These are phyloP conservation scores for Petromus typicus DNA, from an alignment of 2,113 vertebrate species.

Conservation along the genomic window DNA sequence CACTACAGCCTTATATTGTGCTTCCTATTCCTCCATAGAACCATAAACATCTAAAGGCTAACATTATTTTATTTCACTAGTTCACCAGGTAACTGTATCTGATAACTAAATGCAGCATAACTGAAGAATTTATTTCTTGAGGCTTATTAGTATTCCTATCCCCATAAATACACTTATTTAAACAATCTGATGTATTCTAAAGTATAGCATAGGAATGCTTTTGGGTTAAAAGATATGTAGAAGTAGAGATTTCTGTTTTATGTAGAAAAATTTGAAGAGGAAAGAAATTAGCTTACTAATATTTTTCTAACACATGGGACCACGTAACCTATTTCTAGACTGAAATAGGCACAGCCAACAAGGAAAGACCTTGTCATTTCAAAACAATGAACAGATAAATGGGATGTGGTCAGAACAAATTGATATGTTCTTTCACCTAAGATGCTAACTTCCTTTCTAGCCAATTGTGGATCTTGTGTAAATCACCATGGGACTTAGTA, in stretches of 20 bases:
- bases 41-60: slow-evolving; percentile 66
- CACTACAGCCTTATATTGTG: slow-evolving; percentile 8
- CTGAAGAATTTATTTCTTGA: slow-evolving; percentile 69
- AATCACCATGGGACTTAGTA: neutral
- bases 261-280: slow-evolving; percentile 53
- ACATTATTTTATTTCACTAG: slow-evolving; percentile 63
- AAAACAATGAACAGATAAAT: neutral
- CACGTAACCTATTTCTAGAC: neutral
- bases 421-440: neutral
- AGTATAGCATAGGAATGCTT: neutral
- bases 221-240: neutral
- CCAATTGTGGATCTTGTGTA: neutral
- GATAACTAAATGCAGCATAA: slow-evolving; percentile 69
- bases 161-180: slow-evolving; percentile 55
- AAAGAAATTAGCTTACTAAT: slow-evolving; percentile 61
- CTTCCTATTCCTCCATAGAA: slow-evolving; percentile 62
- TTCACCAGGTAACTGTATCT: slow-evolving; percentile 66
- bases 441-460: neutral
- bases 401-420: neutral
- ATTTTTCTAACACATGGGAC: neutral
- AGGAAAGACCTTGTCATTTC: neutral
- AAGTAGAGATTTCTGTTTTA: slow-evolving; percentile 46
- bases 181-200: slow-evolving; percentile 61
- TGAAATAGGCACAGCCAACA: neutral
- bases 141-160: slow-evolving; percentile 47